Percentiles rank a stretch among this genome's conserved stretches.
Evolutionary conservation across 2,113 vertebrate species (phyloP).

Genomic region (Gallinago paraguaiae): DNA sequence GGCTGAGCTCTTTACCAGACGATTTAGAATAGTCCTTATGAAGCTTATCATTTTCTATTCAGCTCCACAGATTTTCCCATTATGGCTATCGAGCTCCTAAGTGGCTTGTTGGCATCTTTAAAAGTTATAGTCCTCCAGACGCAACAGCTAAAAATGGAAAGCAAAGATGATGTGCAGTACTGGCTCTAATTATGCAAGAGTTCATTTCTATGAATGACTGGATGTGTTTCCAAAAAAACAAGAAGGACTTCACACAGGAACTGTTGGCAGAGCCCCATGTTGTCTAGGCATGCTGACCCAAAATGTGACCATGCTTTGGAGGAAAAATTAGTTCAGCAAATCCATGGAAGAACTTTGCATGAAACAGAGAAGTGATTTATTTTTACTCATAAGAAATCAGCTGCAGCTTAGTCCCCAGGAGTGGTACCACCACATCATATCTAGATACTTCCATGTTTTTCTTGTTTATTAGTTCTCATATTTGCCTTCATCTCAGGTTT

Average conservation of each 20-base stretch:
- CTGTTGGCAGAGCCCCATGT: conserved; percentile 19
- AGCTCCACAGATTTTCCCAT: conserved; percentile 56
- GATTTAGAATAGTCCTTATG: conserved; percentile 8
- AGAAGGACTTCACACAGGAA: conserved; percentile 6
- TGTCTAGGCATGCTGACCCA: conserved; percentile 56
- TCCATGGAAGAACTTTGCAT: background rate
- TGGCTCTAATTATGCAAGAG: conserved; percentile 46
- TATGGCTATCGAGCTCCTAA: conserved; percentile 53
- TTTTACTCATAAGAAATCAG: background rate
- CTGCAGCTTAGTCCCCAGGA: background rate
- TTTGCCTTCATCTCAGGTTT: background rate
- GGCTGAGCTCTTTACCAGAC: conserved; percentile 23
- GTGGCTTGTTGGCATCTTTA: conserved; percentile 62
- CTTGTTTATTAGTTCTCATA: background rate
- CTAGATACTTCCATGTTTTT: background rate
- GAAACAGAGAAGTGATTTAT: conserved; percentile 2
- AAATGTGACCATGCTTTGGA: conserved; percentile 28
- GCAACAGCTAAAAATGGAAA: conserved; percentile 50
- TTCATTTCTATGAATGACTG: conserved; percentile 56
- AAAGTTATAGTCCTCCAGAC: conserved; percentile 63
- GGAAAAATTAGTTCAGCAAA: conserved; percentile 21
- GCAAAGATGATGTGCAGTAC: conserved; percentile 27
- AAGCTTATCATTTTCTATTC: conserved; percentile 59
- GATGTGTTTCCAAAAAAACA: conserved; percentile 24
- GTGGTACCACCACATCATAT: background rate